A percentile compares a stretch with the other conserved stretches of the same genome.
Conservation (phyloP, 2,113 vertebrate genomes). For the Notothenia coriiceps region DNA sequence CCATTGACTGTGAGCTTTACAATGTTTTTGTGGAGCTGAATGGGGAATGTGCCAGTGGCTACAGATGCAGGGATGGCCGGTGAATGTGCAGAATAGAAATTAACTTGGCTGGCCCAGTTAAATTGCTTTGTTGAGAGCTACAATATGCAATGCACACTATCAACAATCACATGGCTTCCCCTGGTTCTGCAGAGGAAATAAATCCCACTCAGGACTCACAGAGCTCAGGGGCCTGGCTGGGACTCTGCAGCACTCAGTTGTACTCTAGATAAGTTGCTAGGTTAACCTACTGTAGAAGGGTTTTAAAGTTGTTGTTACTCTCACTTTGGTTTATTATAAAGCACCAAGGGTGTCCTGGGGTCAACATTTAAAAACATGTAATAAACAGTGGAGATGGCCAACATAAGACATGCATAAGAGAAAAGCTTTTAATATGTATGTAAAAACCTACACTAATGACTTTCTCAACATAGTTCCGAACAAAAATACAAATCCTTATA, state of each 20-base stretch:
- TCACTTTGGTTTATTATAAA: not conserved
- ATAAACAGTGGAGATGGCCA: not conserved
- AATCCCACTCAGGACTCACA: slow-evolving; percentile 32
- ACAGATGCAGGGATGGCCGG: slow-evolving; percentile 51
- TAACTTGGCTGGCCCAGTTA: slow-evolving; percentile 65
- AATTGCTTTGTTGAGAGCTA: slow-evolving; percentile 28
- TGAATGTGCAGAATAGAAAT: slow-evolving; percentile 67
- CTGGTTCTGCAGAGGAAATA: slow-evolving; percentile 33
- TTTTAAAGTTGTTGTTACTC: not conserved
- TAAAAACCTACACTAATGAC: too few relatives aligned
- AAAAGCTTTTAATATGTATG: too few relatives aligned
- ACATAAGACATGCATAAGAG: too few relatives aligned
- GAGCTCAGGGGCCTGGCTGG: not conserved
- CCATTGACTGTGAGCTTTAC: slow-evolving; percentile 31
- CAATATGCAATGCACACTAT: slow-evolving; percentile 32
- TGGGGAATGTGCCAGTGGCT: slow-evolving; percentile 71
- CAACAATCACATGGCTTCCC: slow-evolving; percentile 4
- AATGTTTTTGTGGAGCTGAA: slow-evolving; percentile 58
- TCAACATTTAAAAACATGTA: too few relatives aligned
- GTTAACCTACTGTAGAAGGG: not conserved
- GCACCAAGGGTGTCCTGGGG: too few relatives aligned
- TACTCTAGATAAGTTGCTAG: not conserved
- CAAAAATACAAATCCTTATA: too few relatives aligned
- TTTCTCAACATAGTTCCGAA: too few relatives aligned
- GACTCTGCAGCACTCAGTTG: not conserved